Base-by-base conservation (phyloP, 2,797 vertebrate genomes). In the Gobio occitaniae region DNA sequence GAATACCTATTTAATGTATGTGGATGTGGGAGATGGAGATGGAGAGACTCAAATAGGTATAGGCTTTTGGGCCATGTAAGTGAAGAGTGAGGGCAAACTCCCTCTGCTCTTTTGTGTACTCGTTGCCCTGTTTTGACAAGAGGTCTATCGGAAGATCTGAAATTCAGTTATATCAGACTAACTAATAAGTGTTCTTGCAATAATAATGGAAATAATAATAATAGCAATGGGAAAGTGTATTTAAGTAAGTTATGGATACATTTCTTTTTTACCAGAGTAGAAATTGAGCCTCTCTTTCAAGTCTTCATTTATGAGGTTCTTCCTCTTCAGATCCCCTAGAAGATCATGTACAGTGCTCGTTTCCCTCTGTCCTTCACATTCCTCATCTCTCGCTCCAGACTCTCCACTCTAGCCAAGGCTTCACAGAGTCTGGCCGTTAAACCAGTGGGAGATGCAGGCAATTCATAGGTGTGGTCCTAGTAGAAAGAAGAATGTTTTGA, bases 71-170 rank as follows among this genome's bases (percentile, higher is more conserved):
- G 59, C 87, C 82, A 50, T 89, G 83, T 13, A 86, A 32, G 29
- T 87, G 59, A 17, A 65, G 82, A 32, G 59, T 89, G 2, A 85
- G 36, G 56, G 81, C 87, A 90, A 87, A 89, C 29, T 87, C 87
- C 59, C 59, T 86, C 72, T 89, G 83, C 11, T 74, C 84, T 71
- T 80, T 80, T 16, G 85, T 89, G 70, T 84, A 7, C 44, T 44
- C 44, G 44, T 44, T 7, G 44, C 44, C 8, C 44, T 44, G 47
- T 48, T 48, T 48, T 48, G 47, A 48, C 11, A 44, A 44, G 47
- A 25, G 25, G 25, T 25, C 25, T 25, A 86, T 44, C 2, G 63
- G 84, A 82, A 48, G 47, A 48, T 48, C 87, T 89, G 78, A 79
- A 88, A 90, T 86, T 77, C 54, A 80, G 16, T 41, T 15, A 80